Percentiles rank a stretch among this genome's conserved stretches.
phyloP scores from a whole-genome alignment of 2,797 vertebrate genomes.

The Selene dorsalis region DNA sequence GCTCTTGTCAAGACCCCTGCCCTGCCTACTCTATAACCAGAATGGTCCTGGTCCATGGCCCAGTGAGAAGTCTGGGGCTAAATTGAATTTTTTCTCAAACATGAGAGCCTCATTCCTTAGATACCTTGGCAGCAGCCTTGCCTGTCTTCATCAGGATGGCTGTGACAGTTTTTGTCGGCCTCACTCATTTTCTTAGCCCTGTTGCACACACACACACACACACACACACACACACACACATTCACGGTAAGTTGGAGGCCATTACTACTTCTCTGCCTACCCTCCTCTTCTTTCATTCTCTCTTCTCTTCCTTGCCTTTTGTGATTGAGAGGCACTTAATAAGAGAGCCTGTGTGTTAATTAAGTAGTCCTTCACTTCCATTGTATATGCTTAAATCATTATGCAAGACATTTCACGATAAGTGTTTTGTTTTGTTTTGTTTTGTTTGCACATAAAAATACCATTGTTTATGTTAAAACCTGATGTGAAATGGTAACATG shows the following conservation, averaged over 20 bases:
- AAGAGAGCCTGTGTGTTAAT: neutral
- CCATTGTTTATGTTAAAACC: neutral
- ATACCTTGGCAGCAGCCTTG: slow-evolving; percentile 51
- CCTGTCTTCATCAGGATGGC: slow-evolving; percentile 60
- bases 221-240: slow-evolving; percentile 2
- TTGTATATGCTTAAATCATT: neutral
- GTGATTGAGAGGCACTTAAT: neutral
- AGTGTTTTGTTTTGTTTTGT: neutral
- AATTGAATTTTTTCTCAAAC: slow-evolving; percentile 71
- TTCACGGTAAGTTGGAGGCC: slow-evolving; percentile 11
- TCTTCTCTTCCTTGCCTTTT: slow-evolving; percentile 7
- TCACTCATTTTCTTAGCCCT: slow-evolving; percentile 66
- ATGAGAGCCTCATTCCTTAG: slow-evolving; percentile 63
- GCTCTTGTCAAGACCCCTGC: slow-evolving; percentile 74
- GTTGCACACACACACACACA: slow-evolving; percentile 30
- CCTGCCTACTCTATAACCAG: slow-evolving; percentile 71
- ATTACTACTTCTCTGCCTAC: neutral
- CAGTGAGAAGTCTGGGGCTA: slow-evolving; percentile 64
- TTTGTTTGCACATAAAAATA: neutral
- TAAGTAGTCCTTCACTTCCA: neutral
- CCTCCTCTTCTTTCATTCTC: too few species aligned
- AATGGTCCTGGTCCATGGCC: slow-evolving; percentile 59
- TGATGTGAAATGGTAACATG: neutral
- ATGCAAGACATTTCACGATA: neutral
- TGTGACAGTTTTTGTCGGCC: slow-evolving; percentile 57